A percentile compares a stretch with the other conserved stretches of the same genome.
These are phyloP conservation scores for Leptopilina myrica DNA, from an alignment of 2,888 invertebrate genomes.

Conservation along the genomic window DNA sequence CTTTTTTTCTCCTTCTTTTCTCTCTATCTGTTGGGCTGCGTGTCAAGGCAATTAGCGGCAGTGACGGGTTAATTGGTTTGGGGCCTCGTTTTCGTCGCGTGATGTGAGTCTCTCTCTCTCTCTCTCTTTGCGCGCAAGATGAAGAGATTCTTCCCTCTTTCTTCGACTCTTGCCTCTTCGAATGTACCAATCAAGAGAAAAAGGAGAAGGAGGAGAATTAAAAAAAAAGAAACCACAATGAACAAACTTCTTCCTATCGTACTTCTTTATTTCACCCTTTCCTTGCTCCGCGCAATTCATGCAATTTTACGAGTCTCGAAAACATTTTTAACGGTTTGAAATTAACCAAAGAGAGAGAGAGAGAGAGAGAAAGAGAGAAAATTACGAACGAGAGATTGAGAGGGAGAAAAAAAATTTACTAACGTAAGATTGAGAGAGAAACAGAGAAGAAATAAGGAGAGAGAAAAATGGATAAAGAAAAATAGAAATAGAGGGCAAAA, in stretches of 20 bases:
- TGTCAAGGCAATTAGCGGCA: conserved; percentile 65
- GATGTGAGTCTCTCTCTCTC: conserved; percentile 58
- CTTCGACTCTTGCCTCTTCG: conserved; percentile 23
- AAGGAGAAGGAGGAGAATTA: neutral
- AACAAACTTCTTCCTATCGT: conserved; percentile 4
- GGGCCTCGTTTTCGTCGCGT: conserved; percentile 69
- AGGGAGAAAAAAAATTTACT: no score
- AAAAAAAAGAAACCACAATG: neutral
- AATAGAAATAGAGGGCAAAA: no score
- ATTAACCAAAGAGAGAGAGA: neutral
- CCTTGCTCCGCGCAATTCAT: conserved; percentile 5
- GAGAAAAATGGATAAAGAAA: no score
- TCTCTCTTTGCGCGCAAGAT: conserved; percentile 41
- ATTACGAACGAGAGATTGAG: no score
- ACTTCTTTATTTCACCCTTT: conserved; percentile 1
- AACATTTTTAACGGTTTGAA: conserved; percentile 13
- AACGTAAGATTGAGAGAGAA: no score
- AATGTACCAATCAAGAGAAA: no score
- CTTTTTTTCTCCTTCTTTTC: conserved; percentile 45
- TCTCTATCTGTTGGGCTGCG: conserved; percentile 25
- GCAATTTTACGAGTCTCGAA: conserved; percentile 16
- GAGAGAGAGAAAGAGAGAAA: neutral
- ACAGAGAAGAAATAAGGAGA: neutral
- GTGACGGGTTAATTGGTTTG: conserved; percentile 70
- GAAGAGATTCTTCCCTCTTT: conserved; percentile 48